A percentile compares a stretch with the other conserved stretches of the same genome.
These are phyloP conservation scores for Dynastes grantii DNA, from an alignment of 2,888 invertebrate genomes.

Conservation along the genomic window DNA sequence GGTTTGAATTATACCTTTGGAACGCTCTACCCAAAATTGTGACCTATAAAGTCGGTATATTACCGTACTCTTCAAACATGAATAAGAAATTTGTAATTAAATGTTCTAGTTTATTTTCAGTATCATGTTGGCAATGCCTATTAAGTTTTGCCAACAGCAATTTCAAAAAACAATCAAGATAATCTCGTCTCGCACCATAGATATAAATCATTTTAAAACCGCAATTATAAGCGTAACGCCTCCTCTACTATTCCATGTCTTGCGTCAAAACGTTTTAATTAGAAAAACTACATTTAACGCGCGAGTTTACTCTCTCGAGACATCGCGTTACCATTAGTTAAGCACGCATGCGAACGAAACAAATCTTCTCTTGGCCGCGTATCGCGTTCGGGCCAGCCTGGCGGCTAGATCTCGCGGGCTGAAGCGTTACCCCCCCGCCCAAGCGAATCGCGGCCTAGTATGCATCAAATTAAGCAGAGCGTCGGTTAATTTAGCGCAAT, in stretches of 20 bases:
- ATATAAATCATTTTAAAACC: background rate
- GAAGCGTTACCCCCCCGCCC: background rate
- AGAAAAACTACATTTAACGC: constrained; percentile 15
- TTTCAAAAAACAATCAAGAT: no score
- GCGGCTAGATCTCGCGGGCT: background rate
- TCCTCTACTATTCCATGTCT: background rate
- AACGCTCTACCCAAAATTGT: no score
- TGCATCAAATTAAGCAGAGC: constrained; percentile 41
- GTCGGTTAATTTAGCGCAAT: constrained; percentile 37
- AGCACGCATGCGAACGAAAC: constrained; percentile 11
- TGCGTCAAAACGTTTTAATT: constrained; percentile 23
- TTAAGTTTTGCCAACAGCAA: no score
- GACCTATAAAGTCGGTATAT: no score
- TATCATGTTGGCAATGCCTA: no score
- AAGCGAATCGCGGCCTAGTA: background rate
- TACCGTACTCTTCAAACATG: no score
- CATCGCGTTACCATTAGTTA: constrained; percentile 9
- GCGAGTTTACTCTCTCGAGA: background rate
- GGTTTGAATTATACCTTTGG: no score
- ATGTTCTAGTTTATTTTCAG: no score
- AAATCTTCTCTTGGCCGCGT: background rate
- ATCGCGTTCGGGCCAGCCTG: background rate
- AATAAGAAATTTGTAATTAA: no score
- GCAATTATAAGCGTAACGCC: constrained; percentile 15
- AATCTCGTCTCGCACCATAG: no score